Base-by-base conservation (phyloP, 2,113 vertebrate genomes). In the Podarcis muralis region DNA sequence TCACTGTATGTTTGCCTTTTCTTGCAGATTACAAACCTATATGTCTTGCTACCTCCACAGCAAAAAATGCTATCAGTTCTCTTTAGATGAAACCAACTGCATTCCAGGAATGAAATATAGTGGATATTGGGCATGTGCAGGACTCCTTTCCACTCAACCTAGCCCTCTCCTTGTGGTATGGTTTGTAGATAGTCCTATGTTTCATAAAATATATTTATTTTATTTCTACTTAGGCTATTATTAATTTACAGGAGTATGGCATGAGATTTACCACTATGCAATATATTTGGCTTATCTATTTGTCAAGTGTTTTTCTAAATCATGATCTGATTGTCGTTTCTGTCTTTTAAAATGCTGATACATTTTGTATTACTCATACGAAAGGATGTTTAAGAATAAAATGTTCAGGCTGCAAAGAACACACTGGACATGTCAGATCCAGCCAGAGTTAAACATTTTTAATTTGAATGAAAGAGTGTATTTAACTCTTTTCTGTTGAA, bases 371-470 rank as follows among this genome's bases (percentile, higher is more conserved):
- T 48, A 87, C 71, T 84, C 7, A 3, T 12, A 23, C 1, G 3
- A 76, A 81, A 75, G 74, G 76, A 59, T 0, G 65, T 91, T 88
- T 75, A 89, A 86, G 35, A 62, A 81, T 53, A 32, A 80, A 72
- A 37, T 6, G 71, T 86, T 22, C 3, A 48, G 65, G 80, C 1
- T 1, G 71, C 1, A 76, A 25, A 86, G 2, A n/a, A 82, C 6
- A 68, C 16, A 84, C 30, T 59, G 22, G 48, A 35, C 1, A 37
- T 18, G 13, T 30, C 37, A n/a, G n/a, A 12, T 72, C 66, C 18
- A 78, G 75, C 23, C 3, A 78, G 8, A 78, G 8, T n/a, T 48
- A 83, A 43, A 7, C 43, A 20, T 18, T 57, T 57, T 27, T 65
- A 13, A 83, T 83, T 66, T 66, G 32, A 37, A 37, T 82, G 35